Conservation (phyloP, 2,888 invertebrate species). For the Girardia tigrina region DNA sequence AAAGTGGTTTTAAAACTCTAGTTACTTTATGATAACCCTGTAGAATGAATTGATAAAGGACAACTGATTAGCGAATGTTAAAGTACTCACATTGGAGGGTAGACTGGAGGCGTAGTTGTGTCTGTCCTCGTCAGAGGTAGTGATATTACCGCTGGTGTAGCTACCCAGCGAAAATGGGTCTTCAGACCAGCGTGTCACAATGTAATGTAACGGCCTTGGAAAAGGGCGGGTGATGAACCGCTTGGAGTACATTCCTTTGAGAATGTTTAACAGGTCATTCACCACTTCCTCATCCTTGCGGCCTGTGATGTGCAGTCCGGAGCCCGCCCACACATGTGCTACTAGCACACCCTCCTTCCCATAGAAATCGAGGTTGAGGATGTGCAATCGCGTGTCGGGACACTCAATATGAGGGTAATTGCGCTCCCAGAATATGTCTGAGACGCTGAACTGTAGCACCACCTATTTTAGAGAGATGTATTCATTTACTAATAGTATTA, state of each 20-base stretch:
- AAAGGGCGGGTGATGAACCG: not conserved
- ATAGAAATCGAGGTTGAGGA: constrained; percentile 36
- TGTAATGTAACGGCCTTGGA: constrained; percentile 9
- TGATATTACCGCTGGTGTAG: constrained; percentile 36
- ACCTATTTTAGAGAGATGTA: constrained; percentile 3
- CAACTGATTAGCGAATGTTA: not conserved
- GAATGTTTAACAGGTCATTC: constrained; percentile 27
- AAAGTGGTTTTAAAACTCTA: too few species aligned
- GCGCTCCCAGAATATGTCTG: constrained; percentile 34
- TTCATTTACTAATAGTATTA: not conserved
- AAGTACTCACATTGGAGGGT: constrained; percentile 24
- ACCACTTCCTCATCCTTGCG: constrained; percentile 35
- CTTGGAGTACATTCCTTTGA: constrained; percentile 32
- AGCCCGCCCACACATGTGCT: constrained; percentile 36
- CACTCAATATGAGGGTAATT: constrained; percentile 36
- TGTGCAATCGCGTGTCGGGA: constrained; percentile 36
- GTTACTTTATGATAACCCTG: too few species aligned
- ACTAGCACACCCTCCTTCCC: constrained; percentile 35
- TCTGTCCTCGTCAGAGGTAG: constrained; percentile 31
- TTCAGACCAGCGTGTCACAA: constrained; percentile 37
- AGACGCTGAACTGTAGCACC: constrained; percentile 2
- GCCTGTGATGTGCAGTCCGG: constrained; percentile 24
- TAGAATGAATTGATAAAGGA: not conserved
- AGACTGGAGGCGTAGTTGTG: constrained; percentile 31
- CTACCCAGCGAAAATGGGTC: constrained; percentile 36